Evolutionary conservation across 2,797 vertebrate genomes (phyloP), one percentile per base, ranked within the genome.

Genomic region (Eulemur mongoz): DNA sequence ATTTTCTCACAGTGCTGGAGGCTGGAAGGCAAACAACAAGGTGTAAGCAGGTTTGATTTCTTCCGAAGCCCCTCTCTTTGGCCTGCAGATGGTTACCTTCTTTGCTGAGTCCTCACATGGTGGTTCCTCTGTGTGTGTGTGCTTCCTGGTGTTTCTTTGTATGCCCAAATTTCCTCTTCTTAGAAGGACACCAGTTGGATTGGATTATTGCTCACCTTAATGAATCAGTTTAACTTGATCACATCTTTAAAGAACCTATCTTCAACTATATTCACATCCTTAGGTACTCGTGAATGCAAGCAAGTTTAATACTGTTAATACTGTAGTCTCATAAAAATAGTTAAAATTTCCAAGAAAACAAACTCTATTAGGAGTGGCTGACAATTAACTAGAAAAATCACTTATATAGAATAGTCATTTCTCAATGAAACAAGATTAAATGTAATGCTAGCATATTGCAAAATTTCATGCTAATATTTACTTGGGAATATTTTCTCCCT

Each of bases 311-410:
- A 50, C 12, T 90, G 89, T 84, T 92, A 85, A 90, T 43, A 40
- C 3, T 20, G 15, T 27, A 57, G 27, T 94, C 22, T 82, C 79
- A 96, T 38, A 88, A 87, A 94, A 69, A 76, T 9, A 76, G 76
- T 84, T 94, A 95, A 91, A 80, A 93, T 96, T 93, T 97, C 92
- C 93, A 50, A 95, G 83, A 70, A 93, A 95, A 84, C 75, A 45
- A 94, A 78, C 70, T 76, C 80, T 78, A 30, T 89, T 73, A 91
- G 43, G 75, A 86, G 20, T 87, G 81, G 20, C n/a, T 93, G 89
- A 95, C 18, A 86, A 85, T 91, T 93, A 94, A 84, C 35, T 91
- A 89, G 82, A 96, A 95, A 96, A 95, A 91, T 70, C 43, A 48
- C 48, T 95, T 91, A 85, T 5, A 15, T 25, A 5, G 54, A 82